These are phyloP conservation scores for Andrena flavipes DNA, from an alignment of 2,888 invertebrate species.

Conservation along the genomic window DNA sequence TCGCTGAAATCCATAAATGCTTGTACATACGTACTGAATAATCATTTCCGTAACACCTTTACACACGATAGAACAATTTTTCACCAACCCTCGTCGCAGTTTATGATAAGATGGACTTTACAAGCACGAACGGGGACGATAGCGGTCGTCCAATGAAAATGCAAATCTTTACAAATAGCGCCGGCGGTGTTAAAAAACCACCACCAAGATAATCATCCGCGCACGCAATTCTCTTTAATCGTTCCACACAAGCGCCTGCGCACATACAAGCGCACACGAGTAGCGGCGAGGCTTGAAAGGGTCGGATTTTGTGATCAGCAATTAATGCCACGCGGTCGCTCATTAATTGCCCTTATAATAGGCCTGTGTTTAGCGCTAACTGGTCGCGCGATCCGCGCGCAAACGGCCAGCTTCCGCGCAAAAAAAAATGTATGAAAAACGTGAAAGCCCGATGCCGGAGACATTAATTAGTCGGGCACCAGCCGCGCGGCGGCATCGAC, in stretches of 20 bases:
- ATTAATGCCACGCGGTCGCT: conserved; percentile 72
- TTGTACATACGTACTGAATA: no score
- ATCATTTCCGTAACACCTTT: no score
- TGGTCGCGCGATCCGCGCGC: conserved; percentile 62
- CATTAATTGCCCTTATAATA: conserved; percentile 76
- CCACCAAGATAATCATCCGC: conserved; percentile 36
- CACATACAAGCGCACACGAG: neutral
- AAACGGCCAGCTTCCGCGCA: conserved; percentile 42
- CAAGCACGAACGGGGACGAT: neutral
- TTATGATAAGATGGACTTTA: neutral
- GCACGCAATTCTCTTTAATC: conserved; percentile 45
- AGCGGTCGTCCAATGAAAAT: conserved; percentile 28
- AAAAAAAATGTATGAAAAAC: conserved; percentile 53
- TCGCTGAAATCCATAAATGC: no score
- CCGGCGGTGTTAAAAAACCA: conserved; percentile 12
- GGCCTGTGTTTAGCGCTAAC: conserved; percentile 69
- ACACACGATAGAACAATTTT: no score
- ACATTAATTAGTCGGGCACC: conserved; percentile 75
- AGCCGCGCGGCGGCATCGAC: conserved; percentile 57
- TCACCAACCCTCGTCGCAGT: neutral
- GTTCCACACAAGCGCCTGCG: neutral
- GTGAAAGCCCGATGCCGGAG: conserved; percentile 58
- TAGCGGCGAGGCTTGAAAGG: neutral
- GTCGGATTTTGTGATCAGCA: conserved; percentile 72
- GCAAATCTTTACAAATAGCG: conserved; percentile 69